These are phyloP conservation scores for Octodon degus DNA, from an alignment of 2,113 vertebrate species.

Conservation along the genomic window DNA sequence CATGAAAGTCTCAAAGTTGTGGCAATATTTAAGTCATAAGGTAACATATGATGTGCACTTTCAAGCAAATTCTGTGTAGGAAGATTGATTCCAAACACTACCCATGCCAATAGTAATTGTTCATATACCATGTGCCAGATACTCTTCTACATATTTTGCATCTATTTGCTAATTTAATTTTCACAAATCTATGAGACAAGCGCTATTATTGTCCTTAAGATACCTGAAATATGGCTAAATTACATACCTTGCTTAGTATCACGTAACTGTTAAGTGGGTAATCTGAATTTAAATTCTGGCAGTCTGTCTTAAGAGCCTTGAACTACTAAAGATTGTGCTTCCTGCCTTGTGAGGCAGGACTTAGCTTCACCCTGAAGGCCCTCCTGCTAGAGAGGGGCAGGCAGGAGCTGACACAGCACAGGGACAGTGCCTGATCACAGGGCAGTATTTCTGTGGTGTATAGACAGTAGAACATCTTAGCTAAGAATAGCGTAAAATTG, in stretches of 20 bases:
- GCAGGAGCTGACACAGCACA: background rate
- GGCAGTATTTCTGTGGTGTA: background rate
- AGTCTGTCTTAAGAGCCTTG: background rate
- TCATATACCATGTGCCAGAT: background rate
- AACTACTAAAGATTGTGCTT: background rate
- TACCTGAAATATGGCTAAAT: background rate
- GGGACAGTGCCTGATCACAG: background rate
- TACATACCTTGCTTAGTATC: background rate
- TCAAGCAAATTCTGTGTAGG: background rate
- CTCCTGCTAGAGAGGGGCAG: background rate
- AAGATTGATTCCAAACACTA: background rate
- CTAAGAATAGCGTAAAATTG: background rate
- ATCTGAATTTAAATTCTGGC: conserved; percentile 1
- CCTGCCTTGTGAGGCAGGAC: background rate
- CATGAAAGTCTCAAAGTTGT: conserved; percentile 1
- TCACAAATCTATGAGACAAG: background rate
- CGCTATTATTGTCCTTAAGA: background rate
- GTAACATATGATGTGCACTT: background rate
- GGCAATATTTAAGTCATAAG: background rate
- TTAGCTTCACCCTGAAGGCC: background rate
- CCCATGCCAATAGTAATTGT: background rate
- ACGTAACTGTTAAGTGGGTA: background rate
- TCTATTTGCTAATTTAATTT: background rate
- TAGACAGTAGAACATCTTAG: background rate
- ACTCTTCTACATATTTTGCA: background rate